Base-by-base conservation (phyloP, 1,140 invertebrate genomes). In the Panagrolaimus sp. region DNA sequence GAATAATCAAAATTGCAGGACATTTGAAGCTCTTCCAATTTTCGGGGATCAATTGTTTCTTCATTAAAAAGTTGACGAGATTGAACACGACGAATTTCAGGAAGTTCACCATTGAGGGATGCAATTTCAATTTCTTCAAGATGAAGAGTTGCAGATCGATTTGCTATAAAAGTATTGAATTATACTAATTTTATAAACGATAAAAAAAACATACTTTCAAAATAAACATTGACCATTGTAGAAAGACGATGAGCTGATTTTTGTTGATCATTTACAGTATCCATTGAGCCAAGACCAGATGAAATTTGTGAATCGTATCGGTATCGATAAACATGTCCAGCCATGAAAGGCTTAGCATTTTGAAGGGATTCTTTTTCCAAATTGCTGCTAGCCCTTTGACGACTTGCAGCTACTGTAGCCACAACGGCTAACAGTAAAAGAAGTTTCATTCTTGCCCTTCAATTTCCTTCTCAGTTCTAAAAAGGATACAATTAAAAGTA, bases 1-100 rank as follows among this genome's bases (percentile, higher is more conserved):
- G 46, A 63, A 46, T 67, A 71, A 58, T 55, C 58, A 55, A 75
- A 75, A 32, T 77, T 55, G 47, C 73, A 45, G 26, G 71, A 38
- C 1, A 65, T n/a, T 43, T 72, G 65, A 32, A 73, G 72, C 45
- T 74, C 43, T 8, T 69, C 68, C n/a, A 24, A 32, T 17, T 21
- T 47, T 12, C 70, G 1, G 15, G 8, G 15, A 32, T 69, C 68
- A 52, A 17, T 43, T 12, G 38, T 69, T 26, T 52, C 17, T 26
- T 52, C 48, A 21, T 52, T 14, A 26, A 17, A 17, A 26, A 52
- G 26, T 43, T 28, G 8, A 21, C 8, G 15, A 67, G 44, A 12
- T 38, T 15, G 21, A 65, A n/a, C 21, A 15, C 64, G 64, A 24
- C 64, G 28, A n/a, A 52, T 9, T 43, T 32, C 26, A 44, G 63